A percentile compares a stretch with the other conserved stretches of the same genome.
phyloP scores from a whole-genome alignment of 2,113 vertebrate species.

The Pterocles gutturalis region DNA sequence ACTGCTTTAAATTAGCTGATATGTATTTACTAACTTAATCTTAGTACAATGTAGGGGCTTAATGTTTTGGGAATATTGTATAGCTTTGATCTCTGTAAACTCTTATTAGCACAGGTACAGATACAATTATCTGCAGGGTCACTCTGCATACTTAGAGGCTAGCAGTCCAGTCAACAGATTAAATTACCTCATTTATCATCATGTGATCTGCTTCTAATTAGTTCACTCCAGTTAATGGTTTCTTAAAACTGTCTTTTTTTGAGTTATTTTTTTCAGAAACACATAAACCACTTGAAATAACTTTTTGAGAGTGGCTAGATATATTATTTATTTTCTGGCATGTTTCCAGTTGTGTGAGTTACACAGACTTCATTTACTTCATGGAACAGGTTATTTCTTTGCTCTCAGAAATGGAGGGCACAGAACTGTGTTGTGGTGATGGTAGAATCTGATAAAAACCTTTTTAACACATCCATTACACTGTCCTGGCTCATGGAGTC shows the following conservation, averaged over 20 bases:
- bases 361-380: not conserved
- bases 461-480: not conserved
- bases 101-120: conserved; percentile 57
- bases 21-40: conserved; percentile 42
- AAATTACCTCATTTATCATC: conserved; percentile 63
- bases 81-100: conserved; percentile 57
- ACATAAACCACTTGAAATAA: conserved; percentile 55
- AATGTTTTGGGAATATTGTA: not conserved
- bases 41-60: not conserved
- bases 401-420: not conserved
- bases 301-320: not conserved
- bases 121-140: conserved; percentile 55
- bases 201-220: conserved; percentile 66
- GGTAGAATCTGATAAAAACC: not conserved
- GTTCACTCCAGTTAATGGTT: conserved; percentile 39
- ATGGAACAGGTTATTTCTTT: not conserved
- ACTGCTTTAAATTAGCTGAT: conserved; percentile 44
- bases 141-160: conserved; percentile 4
- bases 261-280: conserved; percentile 9
- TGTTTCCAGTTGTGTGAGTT: not conserved
- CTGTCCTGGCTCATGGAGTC: not conserved
- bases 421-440: not conserved
- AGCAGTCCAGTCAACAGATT: conserved; percentile 34
- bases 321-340: conserved; percentile 43
- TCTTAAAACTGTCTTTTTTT: conserved; percentile 45